These are phyloP conservation scores for Agapostemon virescens DNA, from an alignment of 2,888 invertebrate species.

Conservation along the genomic window DNA sequence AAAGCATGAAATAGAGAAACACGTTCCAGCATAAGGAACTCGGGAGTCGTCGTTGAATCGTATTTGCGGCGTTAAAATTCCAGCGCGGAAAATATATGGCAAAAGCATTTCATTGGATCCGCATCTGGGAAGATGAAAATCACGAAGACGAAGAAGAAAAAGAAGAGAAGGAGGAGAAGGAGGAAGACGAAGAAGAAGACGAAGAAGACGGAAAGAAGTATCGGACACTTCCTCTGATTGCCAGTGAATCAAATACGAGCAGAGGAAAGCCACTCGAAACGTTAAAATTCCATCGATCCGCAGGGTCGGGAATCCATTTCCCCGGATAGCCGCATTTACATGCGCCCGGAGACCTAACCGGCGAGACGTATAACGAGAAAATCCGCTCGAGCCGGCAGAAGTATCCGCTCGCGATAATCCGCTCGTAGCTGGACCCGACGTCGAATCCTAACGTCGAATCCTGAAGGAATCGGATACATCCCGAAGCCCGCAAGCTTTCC, in stretches of 20 bases:
- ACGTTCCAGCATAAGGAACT: neutral
- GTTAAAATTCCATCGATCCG: slow-evolving; percentile 21
- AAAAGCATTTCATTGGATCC: slow-evolving; percentile 6
- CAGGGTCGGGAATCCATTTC: neutral
- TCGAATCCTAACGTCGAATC: neutral
- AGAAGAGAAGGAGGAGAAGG: neutral
- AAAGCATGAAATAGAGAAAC: neutral
- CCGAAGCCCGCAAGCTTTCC: neutral
- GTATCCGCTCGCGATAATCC: slow-evolving; percentile 22
- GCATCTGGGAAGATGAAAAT: neutral
- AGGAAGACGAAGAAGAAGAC: neutral
- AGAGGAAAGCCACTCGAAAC: neutral
- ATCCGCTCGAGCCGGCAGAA: slow-evolving; percentile 10
- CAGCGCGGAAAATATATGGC: neutral
- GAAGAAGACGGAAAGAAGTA: neutral
- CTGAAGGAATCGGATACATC: slow-evolving; percentile 5
- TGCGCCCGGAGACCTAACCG: neutral
- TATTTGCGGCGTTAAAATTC: slow-evolving; percentile 11
- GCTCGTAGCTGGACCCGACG: neutral
- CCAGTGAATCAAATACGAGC: neutral
- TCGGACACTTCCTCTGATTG: neutral
- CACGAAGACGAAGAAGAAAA: neutral
- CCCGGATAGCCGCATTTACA: neutral
- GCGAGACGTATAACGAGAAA: slow-evolving; percentile 16
- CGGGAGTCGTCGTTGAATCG: slow-evolving; percentile 1